Conservation (phyloP, 2,888 invertebrate genomes). For the Tinea semifulvella region DNA sequence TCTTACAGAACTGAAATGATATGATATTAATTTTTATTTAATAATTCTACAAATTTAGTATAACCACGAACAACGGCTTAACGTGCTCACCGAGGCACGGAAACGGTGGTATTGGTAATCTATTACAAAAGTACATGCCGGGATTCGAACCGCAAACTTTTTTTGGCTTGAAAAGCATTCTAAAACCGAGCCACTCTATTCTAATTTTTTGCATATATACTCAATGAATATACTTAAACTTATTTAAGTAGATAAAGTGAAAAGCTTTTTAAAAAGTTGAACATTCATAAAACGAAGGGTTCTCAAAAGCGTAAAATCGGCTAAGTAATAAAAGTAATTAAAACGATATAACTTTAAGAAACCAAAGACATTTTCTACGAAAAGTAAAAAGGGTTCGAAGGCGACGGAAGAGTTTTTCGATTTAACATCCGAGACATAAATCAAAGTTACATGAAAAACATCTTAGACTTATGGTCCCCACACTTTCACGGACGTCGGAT, state of each 20-base stretch:
- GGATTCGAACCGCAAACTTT: too few species aligned
- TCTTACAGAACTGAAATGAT: too few species aligned
- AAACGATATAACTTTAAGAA: slow-evolving; percentile 5
- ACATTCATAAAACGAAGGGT: slow-evolving; percentile 4
- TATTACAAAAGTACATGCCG: too few species aligned
- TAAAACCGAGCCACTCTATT: too few species aligned
- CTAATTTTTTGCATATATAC: too few species aligned
- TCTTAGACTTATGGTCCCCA: slow-evolving; percentile 31
- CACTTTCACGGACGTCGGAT: slow-evolving; percentile 1
- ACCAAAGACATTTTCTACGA: slow-evolving; percentile 23
- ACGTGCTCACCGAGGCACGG: too few species aligned
- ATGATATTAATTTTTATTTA: too few species aligned
- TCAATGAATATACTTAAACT: too few species aligned
- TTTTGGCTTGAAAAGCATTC: too few species aligned
- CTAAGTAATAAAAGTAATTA: slow-evolving; percentile 11
- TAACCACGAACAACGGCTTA: too few species aligned
- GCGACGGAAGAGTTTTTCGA: slow-evolving; percentile 29
- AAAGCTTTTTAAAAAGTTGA: not conserved
- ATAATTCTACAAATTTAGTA: too few species aligned
- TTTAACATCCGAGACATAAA: slow-evolving; percentile 38
- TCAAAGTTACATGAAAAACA: slow-evolving; percentile 50
- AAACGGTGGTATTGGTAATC: too few species aligned
- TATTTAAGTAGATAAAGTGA: not conserved
- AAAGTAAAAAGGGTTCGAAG: slow-evolving; percentile 35
- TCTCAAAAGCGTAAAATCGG: not conserved